Evolutionary conservation across 1,140 invertebrate genomes (phyloP).

Genomic region (Physella acuta): DNA sequence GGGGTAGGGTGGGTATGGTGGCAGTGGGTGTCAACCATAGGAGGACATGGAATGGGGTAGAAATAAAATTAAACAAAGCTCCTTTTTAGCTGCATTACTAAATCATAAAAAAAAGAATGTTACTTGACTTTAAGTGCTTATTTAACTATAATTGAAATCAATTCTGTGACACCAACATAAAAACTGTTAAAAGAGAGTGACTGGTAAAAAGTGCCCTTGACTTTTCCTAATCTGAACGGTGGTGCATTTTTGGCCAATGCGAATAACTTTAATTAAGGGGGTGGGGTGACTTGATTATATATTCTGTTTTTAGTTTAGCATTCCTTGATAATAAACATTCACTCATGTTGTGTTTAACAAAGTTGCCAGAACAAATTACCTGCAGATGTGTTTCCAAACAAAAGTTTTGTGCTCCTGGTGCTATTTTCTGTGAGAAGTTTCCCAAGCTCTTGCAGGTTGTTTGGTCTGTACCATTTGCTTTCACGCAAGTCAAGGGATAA

Average conservation of each 20-base stretch:
- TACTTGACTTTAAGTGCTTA: too few species aligned
- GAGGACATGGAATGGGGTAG: too few species aligned
- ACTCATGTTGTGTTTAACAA: neutral
- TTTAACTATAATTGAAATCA: too few species aligned
- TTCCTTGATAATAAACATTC: neutral
- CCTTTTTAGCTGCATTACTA: too few species aligned
- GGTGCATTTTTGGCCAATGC: neutral
- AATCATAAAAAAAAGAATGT: too few species aligned
- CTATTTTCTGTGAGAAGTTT: constrained; percentile 31
- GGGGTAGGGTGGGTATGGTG: too few species aligned
- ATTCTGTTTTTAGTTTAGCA: neutral
- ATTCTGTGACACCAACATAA: too few species aligned
- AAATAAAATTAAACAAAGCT: too few species aligned
- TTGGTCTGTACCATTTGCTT: constrained; percentile 37
- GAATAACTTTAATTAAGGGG: neutral
- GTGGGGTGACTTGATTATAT: neutral
- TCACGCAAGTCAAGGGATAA: neutral
- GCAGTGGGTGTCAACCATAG: too few species aligned
- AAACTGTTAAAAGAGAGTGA: neutral
- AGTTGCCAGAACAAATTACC: constrained; percentile 29
- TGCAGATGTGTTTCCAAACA: constrained; percentile 41
- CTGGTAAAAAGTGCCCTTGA: too few species aligned
- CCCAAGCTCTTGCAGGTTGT: constrained; percentile 35
- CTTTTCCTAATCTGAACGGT: neutral
- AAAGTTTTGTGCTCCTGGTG: constrained; percentile 30